Evolutionary conservation across 2,113 vertebrate genomes (phyloP).

Genomic region (Chionis minor): DNA sequence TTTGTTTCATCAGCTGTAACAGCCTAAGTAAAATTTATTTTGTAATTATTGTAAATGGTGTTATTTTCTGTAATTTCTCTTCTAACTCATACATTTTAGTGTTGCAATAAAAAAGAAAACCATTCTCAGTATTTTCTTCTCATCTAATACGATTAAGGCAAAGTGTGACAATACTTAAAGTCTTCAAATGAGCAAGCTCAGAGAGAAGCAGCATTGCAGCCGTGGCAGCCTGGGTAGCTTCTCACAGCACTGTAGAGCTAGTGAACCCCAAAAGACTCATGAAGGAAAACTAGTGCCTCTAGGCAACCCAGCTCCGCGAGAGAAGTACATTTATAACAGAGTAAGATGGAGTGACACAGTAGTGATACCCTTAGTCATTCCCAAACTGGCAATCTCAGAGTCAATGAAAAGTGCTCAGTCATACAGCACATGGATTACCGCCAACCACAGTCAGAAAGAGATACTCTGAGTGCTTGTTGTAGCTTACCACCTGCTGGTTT

Average conservation of each 20-base stretch:
- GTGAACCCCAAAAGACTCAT: not conserved
- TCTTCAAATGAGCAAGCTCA: not conserved
- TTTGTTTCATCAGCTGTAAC: not conserved
- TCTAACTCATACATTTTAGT: not conserved
- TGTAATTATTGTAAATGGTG: not conserved
- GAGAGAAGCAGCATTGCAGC: not conserved
- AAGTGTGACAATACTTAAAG: not conserved
- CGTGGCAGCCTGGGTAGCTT: not conserved
- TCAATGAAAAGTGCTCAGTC: not conserved
- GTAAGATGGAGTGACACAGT: not conserved
- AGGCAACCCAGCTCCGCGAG: not conserved
- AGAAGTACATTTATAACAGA: not conserved
- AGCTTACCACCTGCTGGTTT: not conserved
- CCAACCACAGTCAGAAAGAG: not conserved
- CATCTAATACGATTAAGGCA: not conserved
- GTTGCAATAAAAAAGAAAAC: not conserved
- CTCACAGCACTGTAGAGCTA: not conserved
- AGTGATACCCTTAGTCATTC: not conserved
- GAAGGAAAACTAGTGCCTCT: not conserved
- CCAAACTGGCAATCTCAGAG: not conserved
- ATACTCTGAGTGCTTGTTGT: not conserved
- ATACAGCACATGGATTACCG: not conserved
- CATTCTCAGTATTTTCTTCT: not conserved
- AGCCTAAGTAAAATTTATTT: not conserved
- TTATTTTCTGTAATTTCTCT: not conserved